Percentiles rank a stretch among this genome's conserved stretches.
Conservation (phyloP, 2,888 invertebrate species). For the Chelonus formosanus region DNA sequence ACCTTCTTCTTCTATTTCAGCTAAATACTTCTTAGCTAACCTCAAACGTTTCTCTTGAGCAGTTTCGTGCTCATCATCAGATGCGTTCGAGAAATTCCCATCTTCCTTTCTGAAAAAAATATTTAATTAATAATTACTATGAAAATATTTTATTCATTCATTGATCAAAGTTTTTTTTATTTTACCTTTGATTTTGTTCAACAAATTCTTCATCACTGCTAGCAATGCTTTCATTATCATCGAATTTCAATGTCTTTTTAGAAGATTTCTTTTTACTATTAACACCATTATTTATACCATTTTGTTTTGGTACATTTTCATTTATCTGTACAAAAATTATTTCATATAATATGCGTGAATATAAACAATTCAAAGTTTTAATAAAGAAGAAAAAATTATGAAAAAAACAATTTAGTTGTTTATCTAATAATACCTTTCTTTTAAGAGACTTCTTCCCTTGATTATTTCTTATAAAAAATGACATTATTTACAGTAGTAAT, state of each 20-base stretch:
- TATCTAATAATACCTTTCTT: constrained; percentile 51
- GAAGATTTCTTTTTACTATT: constrained; percentile 27
- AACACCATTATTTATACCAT: neutral
- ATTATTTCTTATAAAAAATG: constrained; percentile 56
- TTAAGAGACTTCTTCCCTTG: constrained; percentile 45
- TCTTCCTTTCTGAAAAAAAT: constrained; percentile 11
- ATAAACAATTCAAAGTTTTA: too few relatives aligned
- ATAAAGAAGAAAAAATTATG: too few relatives aligned
- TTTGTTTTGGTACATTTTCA: constrained; percentile 34
- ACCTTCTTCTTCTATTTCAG: constrained; percentile 85
- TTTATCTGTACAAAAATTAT: too few relatives aligned
- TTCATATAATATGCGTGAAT: too few relatives aligned
- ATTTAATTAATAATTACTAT: too few relatives aligned
- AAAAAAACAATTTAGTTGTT: neutral
- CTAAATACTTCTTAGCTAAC: constrained; percentile 87
- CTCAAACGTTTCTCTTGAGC: constrained; percentile 90
- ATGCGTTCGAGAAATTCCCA: constrained; percentile 55
- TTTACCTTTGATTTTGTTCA: constrained; percentile 52
- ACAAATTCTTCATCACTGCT: constrained; percentile 61
- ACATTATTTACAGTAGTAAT: constrained; percentile 45
- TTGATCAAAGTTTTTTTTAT: constrained; percentile 21
- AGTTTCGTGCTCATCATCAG: constrained; percentile 78
- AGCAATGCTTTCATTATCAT: constrained; percentile 58
- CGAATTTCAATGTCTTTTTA: constrained; percentile 38
- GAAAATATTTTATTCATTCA: neutral